These are phyloP conservation scores for Lampris megalopsis DNA, from an alignment of 2,113 vertebrate species.

Conservation along the genomic window DNA sequence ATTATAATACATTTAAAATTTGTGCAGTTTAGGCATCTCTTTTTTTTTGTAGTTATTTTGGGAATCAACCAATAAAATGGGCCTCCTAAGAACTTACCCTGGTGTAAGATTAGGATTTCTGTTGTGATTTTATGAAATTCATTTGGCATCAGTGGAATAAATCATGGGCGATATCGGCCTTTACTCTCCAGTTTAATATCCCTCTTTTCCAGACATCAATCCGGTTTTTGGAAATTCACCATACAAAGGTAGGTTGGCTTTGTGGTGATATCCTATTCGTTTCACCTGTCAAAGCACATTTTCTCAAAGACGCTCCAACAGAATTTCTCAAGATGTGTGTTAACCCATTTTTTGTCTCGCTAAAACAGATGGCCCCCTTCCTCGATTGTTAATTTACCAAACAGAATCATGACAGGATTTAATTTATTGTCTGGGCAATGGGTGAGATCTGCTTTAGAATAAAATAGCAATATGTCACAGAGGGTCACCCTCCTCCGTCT, in stretches of 20 bases:
- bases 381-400: neutral
- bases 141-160: constrained; percentile 13
- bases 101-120: constrained; percentile 16
- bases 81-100: constrained; percentile 8
- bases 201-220: neutral
- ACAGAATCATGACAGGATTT: neutral
- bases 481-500: neutral
- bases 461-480: neutral
- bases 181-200: neutral
- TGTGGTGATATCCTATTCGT: constrained; percentile 9
- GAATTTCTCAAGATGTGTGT: constrained; percentile 13
- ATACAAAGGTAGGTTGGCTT: neutral
- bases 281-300: constrained; percentile 17
- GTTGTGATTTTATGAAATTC: neutral
- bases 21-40: neutral
- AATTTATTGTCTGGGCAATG: neutral
- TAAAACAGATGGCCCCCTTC: neutral
- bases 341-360: neutral
- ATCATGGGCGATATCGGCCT: constrained; percentile 12
- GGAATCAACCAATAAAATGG: neutral
- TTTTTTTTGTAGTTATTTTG: neutral
- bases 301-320: constrained; percentile 25
- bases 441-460: neutral
- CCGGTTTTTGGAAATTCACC: neutral
- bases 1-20: neutral